phyloP scores from a whole-genome alignment of 2,113 vertebrate species.

The Murina feae region DNA sequence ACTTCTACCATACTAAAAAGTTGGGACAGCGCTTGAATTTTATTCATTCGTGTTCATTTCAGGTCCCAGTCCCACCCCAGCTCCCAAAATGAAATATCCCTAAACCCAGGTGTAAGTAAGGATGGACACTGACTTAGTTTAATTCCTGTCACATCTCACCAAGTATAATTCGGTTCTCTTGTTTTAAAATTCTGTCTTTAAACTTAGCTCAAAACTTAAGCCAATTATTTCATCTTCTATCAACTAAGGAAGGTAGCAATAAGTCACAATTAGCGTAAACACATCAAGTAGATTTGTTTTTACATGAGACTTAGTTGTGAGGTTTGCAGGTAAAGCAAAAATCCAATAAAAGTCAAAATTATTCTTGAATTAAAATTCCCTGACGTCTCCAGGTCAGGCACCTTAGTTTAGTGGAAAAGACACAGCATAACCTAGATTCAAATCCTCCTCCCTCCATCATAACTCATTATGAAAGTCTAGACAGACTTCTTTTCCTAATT shows the following conservation, averaged over 20 bases:
- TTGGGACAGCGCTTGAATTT: not conserved
- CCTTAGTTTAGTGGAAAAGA: not conserved
- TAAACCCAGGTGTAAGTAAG: not conserved
- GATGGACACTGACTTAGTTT: not conserved
- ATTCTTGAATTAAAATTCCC: conserved; percentile 35
- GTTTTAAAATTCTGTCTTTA: not conserved
- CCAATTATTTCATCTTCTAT: not conserved
- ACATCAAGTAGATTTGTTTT: not conserved
- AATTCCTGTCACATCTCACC: not conserved
- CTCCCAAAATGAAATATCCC: not conserved
- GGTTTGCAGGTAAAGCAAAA: conserved; percentile 22
- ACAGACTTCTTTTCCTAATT: conserved; percentile 5
- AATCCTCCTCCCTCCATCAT: not conserved
- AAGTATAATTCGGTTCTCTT: not conserved
- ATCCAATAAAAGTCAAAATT: not conserved
- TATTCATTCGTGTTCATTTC: not conserved
- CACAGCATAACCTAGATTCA: not conserved
- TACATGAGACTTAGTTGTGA: not conserved
- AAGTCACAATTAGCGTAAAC: not conserved
- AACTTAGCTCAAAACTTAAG: not conserved
- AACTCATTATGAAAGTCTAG: not conserved
- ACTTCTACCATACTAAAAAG: not conserved
- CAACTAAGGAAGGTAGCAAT: not conserved
- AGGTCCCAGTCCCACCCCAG: not conserved
- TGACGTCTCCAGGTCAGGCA: not conserved